Evolutionary conservation across 2,113 vertebrate genomes (phyloP), one percentile per base, ranked within the genome.

Genomic region (Phoxinus phoxinus): DNA sequence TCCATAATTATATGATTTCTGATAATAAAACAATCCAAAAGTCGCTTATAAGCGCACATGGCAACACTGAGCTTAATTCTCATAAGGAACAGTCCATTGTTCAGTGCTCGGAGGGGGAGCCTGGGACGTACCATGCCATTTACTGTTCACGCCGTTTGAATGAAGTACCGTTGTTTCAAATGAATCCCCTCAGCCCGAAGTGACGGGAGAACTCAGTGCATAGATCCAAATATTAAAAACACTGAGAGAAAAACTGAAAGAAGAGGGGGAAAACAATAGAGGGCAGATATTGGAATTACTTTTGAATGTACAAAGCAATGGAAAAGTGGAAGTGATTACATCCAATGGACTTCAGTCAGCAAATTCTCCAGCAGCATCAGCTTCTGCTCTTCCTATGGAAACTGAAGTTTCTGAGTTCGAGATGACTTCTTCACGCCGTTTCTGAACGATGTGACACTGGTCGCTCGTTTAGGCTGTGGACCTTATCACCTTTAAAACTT

Each of bases 51-150:
- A 86, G 90, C 89, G 93, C 85, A 93, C 61, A 84, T 83, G 85
- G 90, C 93, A 94, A 91, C 92, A 93, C 94, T 94, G 94, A 53
- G 74, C 10, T 93, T 94, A 91, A 88, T 87, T 88, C 85, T 61
- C 89, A 90, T 77, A 81, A 88, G 93, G 90, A 91, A 89, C 91
- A 89, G n/a, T 73, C 90, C 92, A 92, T 88, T 88, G 90, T 89
- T 89, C 82, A 83, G 81, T 79, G 81, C n/a, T 81, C 80, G 88
- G 91, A 82, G 89, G 87, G 89, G 89, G 86, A 89, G 89, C 88
- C 61, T 89, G 89, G 89, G 84, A 85, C 90, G 81, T 89, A 93
- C 91, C 92, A 91, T 91, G 90, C 86, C 83, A 46, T 85, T 89
- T 89, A 85, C 87, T 92, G 83, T 89, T 94, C 91, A 87, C 86